These are phyloP conservation scores for Tautogolabrus adspersus DNA, from an alignment of 2,113 vertebrate genomes.

Conservation along the genomic window DNA sequence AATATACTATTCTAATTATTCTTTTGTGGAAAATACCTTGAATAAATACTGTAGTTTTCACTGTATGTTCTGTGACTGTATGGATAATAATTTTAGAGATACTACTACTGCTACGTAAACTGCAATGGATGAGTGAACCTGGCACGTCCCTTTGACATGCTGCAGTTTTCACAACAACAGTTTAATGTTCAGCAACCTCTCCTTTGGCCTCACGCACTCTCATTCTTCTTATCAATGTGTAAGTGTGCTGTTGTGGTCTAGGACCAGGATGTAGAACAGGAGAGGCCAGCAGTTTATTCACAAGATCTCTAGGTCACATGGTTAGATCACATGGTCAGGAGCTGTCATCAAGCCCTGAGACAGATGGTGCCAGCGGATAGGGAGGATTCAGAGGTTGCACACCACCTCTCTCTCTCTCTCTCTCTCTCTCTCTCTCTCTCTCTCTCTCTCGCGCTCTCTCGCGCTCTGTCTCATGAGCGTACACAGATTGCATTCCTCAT, in stretches of 20 bases:
- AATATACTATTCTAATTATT: too few relatives aligned
- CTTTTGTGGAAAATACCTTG: too few relatives aligned
- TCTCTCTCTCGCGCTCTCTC: slow-evolving; percentile 10
- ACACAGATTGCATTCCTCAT: slow-evolving; percentile 60
- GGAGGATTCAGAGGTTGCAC: slow-evolving; percentile 59
- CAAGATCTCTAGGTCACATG: slow-evolving; percentile 67
- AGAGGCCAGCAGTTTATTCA: slow-evolving; percentile 53
- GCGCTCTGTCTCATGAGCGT: slow-evolving; percentile 40
- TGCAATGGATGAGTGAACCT: not conserved
- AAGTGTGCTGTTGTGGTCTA: slow-evolving; percentile 37
- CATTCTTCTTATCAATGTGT: slow-evolving; percentile 21
- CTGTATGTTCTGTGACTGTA: not conserved
- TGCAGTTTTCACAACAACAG: not conserved
- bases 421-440: slow-evolving; percentile 4
- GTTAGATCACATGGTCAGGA: slow-evolving; percentile 71
- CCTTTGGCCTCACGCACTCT: slow-evolving; percentile 12
- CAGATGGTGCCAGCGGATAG: slow-evolving; percentile 77
- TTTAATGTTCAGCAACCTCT: slow-evolving; percentile 27
- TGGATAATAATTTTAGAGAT: not conserved
- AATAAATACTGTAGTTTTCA: not conserved
- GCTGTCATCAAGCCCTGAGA: slow-evolving; percentile 70
- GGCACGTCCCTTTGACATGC: slow-evolving; percentile 1
- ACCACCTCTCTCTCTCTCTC: slow-evolving; percentile 30
- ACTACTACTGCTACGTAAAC: too few relatives aligned
- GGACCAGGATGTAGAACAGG: slow-evolving; percentile 38